phyloP scores from a whole-genome alignment of 2,797 vertebrate genomes.

The Mallotus villosus region DNA sequence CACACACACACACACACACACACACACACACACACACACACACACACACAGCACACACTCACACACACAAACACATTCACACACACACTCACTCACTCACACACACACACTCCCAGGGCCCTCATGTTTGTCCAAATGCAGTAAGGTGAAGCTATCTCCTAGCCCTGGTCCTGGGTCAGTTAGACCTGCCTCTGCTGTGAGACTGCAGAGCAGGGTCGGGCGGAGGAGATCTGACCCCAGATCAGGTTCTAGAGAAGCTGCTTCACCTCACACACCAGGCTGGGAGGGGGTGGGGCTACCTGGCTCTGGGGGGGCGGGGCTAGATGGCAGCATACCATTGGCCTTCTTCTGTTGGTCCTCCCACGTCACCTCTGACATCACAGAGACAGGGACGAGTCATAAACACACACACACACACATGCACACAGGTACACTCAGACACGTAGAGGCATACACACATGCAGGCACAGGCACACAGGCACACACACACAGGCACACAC shows the following conservation, averaged over 20 bases:
- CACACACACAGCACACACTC: too few species aligned
- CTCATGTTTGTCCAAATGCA: not conserved
- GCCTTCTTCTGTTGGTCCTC: constrained; percentile 91
- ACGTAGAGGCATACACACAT: constrained; percentile 9
- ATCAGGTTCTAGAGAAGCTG: not conserved
- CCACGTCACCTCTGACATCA: constrained; percentile 94
- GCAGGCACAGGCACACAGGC: not conserved
- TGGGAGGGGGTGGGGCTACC: constrained; percentile 17
- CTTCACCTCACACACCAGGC: not conserved
- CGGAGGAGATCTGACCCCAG: not conserved
- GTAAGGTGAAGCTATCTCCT: not conserved
- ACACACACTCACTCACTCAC: not conserved
- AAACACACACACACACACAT: constrained; percentile 19
- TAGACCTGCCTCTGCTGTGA: not conserved
- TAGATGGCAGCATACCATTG: constrained; percentile 77
- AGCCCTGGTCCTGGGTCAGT: not conserved
- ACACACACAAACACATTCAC: too few species aligned
- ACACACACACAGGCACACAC: constrained; percentile 19
- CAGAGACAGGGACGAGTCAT: constrained; percentile 60
- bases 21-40: too few species aligned
- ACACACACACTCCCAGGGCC: not conserved
- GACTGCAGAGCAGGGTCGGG: not conserved
- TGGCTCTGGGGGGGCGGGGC: constrained; percentile 19
- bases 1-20: too few species aligned
- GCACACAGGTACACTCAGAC: not conserved